phyloP scores from a whole-genome alignment of 2,888 invertebrate species.

The Eilema sororculum region DNA sequence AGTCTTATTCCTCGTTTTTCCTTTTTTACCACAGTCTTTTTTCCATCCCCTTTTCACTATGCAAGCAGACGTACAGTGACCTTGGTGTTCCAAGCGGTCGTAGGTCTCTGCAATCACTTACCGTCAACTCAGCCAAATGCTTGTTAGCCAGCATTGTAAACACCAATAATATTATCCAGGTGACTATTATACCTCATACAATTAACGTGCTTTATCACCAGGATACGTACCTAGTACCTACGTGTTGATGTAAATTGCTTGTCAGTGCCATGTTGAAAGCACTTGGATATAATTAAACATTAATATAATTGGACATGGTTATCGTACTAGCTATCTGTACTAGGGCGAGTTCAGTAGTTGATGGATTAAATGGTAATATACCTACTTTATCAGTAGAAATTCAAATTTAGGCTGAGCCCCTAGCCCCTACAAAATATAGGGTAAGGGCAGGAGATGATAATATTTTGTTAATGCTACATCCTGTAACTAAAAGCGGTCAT shows the following conservation, averaged over 20 bases:
- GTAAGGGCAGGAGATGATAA: too few species aligned
- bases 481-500: too few species aligned
- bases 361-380: not conserved
- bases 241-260: not conserved
- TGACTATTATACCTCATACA: not conserved
- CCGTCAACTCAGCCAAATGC: not conserved
- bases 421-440: too few species aligned
- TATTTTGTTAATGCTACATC: too few species aligned
- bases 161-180: not conserved
- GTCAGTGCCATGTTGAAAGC: slow-evolving; percentile 4
- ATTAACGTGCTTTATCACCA: not conserved
- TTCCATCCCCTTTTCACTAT: not conserved
- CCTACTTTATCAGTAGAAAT: not conserved
- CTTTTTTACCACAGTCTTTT: not conserved
- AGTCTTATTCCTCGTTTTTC: not conserved
- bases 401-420: not conserved
- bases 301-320: not conserved
- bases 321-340: not conserved
- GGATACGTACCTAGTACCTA: not conserved
- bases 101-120: not conserved
- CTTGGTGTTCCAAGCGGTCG: not conserved
- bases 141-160: not conserved
- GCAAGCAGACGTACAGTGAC: not conserved
- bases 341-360: not conserved
- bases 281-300: not conserved